phyloP scores from a whole-genome alignment of 2,888 invertebrate species.

The Altica lythri region DNA sequence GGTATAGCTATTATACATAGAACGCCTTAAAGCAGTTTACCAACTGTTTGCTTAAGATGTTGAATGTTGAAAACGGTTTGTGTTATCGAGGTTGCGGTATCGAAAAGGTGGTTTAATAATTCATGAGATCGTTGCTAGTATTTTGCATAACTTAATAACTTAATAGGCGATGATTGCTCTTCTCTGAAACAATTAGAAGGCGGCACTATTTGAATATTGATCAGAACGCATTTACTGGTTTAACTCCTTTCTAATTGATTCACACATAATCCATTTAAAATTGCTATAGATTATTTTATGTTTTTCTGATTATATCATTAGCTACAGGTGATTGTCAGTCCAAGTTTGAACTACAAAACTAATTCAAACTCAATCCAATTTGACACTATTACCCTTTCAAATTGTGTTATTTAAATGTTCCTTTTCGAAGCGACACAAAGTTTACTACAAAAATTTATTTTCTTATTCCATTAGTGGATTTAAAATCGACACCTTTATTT shows the following conservation, averaged over 20 bases:
- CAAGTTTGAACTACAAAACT: no score
- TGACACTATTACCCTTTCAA: no score
- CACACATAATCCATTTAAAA: no score
- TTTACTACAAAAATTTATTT: no score
- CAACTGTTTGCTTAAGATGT: neutral
- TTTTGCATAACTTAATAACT: conserved; percentile 18
- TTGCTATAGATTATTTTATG: no score
- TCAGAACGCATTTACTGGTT: neutral
- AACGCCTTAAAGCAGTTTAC: no score
- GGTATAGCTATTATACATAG: no score
- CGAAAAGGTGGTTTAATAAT: conserved; percentile 16
- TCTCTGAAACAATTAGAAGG: conserved; percentile 18
- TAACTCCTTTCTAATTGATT: neutral
- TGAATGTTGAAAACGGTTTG: neutral
- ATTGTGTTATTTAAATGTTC: no score
- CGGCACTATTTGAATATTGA: conserved; percentile 10
- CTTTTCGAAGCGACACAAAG: no score
- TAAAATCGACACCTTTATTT: conserved; percentile 1
- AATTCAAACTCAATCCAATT: no score
- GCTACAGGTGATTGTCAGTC: no score
- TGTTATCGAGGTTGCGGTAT: conserved; percentile 2
- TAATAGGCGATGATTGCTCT: conserved; percentile 10
- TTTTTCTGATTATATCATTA: no score
- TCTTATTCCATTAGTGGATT: neutral
- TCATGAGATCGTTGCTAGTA: conserved; percentile 8